Evolutionary conservation across 2,888 invertebrate genomes (phyloP), one percentile per base, ranked within the genome.

Genomic region (Dynastes hyllus): DNA sequence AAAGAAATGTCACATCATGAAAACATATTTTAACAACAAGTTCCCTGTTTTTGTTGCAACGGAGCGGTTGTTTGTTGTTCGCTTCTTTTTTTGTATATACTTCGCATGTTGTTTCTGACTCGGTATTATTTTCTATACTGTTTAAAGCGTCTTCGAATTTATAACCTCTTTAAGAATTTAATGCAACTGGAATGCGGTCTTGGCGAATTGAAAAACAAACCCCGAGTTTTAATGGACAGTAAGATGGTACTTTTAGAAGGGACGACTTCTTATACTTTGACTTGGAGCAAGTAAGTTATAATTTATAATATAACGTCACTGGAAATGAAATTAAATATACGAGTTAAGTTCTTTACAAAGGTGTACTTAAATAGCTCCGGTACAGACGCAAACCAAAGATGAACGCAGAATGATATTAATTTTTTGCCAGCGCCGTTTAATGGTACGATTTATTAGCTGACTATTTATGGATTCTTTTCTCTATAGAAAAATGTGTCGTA

Each of bases 201-300:
- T 82, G 84, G 84, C 85, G 85, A 83, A 86, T 84, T 83, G 87
- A 87, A 87, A 87, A 87, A 87, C 87, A 86, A 86, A 87, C 86
- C 86, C 86, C 83, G 86, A 85, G 87, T 86, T 86, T 87, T 87
- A 87, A 87, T 87, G 87, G 87, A 87, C 87, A 87, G 87, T 87
- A 86, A 87, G 87, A 86, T 86, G 86, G 87, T 87, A 85, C 87
- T 87, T 86, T 86, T 84, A 86, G 85, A 85, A 78, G 73, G 69
- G 87, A 87, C 87, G 83, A 86, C 87, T 87, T 87, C 87, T 87
- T 87, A 40, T 61, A 45, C 73, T 75, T 75, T 75, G 45, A 61
- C 61, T 75, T 50, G 45, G 61, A 75, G 63, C 73, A 82, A 87
- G 86, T 87, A 86, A 87, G 87, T 87, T 87, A 87, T 87, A 87